Percentiles rank a stretch among this genome's conserved stretches.
These are phyloP conservation scores for Rhinella marina DNA, from an alignment of 2,797 vertebrate species.

Conservation along the genomic window DNA sequence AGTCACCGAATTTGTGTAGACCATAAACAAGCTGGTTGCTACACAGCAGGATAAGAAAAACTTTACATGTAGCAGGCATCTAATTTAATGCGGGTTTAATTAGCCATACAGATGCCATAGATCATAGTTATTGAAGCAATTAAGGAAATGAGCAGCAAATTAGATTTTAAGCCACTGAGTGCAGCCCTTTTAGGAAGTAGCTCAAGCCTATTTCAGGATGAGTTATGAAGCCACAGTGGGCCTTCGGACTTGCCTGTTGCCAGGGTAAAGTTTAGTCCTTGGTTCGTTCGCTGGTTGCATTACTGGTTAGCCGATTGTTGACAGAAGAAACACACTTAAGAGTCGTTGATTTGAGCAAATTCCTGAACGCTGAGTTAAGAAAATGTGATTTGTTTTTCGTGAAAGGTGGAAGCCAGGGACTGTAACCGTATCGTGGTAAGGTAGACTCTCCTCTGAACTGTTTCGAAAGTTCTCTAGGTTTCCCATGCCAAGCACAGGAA, in stretches of 20 bases:
- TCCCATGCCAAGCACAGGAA: slow-evolving; percentile 40
- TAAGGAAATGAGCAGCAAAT: slow-evolving; percentile 16
- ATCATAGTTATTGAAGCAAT: slow-evolving; percentile 17
- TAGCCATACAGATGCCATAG: slow-evolving; percentile 2
- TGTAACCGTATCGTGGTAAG: slow-evolving; percentile 11
- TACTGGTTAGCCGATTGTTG: slow-evolving; percentile 14
- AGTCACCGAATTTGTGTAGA: slow-evolving; percentile 5
- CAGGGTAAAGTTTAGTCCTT: slow-evolving; percentile 22
- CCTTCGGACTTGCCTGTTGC: slow-evolving; percentile 6
- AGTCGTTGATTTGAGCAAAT: background rate
- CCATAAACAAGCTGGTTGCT: slow-evolving; percentile 41
- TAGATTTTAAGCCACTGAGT: background rate
- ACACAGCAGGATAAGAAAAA: slow-evolving; percentile 6
- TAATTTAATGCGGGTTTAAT: background rate
- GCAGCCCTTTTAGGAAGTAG: background rate
- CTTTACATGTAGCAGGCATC: background rate
- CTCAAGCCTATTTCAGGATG: background rate
- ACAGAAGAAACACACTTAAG: slow-evolving; percentile 33
- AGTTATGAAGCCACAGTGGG: slow-evolving; percentile 23
- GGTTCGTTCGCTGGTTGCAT: slow-evolving; percentile 26
- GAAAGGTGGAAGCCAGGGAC: background rate
- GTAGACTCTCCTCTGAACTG: background rate
- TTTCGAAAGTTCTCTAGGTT: slow-evolving; percentile 7
- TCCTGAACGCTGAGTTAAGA: slow-evolving; percentile 20
- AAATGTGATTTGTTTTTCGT: slow-evolving; percentile 31